phyloP scores from a whole-genome alignment of 2,113 vertebrate species.

The Sphyrna mokarran region DNA sequence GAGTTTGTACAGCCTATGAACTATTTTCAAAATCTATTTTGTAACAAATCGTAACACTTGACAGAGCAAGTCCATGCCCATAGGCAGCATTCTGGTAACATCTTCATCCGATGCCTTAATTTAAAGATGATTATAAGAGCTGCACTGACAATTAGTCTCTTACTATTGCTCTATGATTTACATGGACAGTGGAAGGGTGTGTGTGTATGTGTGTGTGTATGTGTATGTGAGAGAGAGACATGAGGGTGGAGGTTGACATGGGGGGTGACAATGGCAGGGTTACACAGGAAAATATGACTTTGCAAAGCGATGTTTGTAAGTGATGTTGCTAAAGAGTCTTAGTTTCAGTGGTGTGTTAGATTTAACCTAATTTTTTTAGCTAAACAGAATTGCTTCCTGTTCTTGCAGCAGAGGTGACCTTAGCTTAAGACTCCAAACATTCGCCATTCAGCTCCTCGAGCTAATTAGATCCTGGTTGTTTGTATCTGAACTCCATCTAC shows the following conservation, averaged over 20 bases:
- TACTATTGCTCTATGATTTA: not conserved
- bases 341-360: not conserved
- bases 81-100: not conserved
- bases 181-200: too few relatives aligned
- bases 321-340: not conserved
- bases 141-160: not conserved
- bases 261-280: too few relatives aligned
- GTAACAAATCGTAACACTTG: not conserved
- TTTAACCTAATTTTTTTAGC: not conserved
- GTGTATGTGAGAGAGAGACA: too few relatives aligned
- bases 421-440: not conserved
- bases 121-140: not conserved
- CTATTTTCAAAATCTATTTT: not conserved
- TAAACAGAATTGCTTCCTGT: not conserved
- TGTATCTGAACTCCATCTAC: not conserved
- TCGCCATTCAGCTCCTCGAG: not conserved
- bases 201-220: too few relatives aligned
- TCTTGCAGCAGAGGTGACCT: not conserved
- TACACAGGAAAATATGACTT: not conserved
- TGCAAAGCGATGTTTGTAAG: not conserved
- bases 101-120: not conserved
- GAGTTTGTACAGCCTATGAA: not conserved
- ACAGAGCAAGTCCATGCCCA: not conserved
- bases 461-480: not conserved
- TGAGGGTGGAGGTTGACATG: too few relatives aligned